Evolutionary conservation across 2,888 invertebrate genomes (phyloP).

Genomic region (Tinea trinotella): DNA sequence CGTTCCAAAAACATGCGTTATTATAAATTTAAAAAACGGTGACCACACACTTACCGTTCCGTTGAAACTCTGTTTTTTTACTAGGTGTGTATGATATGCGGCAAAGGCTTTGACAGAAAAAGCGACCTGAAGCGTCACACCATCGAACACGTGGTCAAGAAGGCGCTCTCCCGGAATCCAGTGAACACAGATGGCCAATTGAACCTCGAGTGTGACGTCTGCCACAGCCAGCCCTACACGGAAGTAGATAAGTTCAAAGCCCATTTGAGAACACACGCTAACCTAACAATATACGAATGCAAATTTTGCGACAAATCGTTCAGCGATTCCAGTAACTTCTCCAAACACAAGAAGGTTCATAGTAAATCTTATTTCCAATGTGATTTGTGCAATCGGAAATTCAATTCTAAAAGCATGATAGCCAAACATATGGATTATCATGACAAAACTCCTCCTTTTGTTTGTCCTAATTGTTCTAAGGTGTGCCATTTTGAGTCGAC

Average conservation of each 20-base stretch:
- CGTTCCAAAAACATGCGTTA: neutral
- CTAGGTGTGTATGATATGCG: constrained; percentile 55
- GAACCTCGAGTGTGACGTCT: constrained; percentile 51
- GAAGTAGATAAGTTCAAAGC: constrained; percentile 59
- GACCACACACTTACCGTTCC: neutral
- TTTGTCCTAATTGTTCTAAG: constrained; percentile 45
- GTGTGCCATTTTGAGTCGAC: constrained; percentile 56
- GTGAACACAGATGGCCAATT: constrained; percentile 43
- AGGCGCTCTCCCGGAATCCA: constrained; percentile 51
- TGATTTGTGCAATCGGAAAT: constrained; percentile 58
- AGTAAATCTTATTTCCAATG: constrained; percentile 52
- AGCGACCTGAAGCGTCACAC: constrained; percentile 62
- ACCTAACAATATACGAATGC: constrained; percentile 60
- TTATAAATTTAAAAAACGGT: neutral
- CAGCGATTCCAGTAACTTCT: constrained; percentile 65
- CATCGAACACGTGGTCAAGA: constrained; percentile 58
- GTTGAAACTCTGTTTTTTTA: too few relatives aligned
- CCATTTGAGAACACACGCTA: constrained; percentile 60
- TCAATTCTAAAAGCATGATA: constrained; percentile 63
- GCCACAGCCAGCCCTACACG: constrained; percentile 42
- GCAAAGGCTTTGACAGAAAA: constrained; percentile 52
- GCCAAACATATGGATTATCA: constrained; percentile 60
- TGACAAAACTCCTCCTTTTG: constrained; percentile 40
- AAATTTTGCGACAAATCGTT: constrained; percentile 62
- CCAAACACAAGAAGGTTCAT: constrained; percentile 66